Evolutionary conservation across 2,113 vertebrate genomes (phyloP), one percentile per base, ranked within the genome.

Genomic region (Protobothrops flavoviridis): DNA sequence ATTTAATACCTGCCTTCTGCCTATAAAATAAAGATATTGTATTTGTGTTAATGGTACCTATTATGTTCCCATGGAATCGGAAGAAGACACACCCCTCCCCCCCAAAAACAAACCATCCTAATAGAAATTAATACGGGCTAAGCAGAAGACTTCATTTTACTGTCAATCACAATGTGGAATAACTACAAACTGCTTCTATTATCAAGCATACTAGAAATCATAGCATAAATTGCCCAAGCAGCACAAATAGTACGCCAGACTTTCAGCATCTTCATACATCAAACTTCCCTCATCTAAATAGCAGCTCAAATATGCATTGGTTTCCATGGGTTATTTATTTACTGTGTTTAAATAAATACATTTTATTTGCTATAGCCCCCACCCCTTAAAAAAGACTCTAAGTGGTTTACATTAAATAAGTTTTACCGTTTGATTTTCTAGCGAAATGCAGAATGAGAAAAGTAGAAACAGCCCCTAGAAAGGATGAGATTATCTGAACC

Each of bases 61-160:
- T 93, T 90, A 24, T 0, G 74, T 93, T 93, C 92, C 92, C 92
- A 90, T 90, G 45, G 92, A 93, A 93, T 90, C 21, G 5, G 21
- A 93, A 81, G 92, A 17, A 33, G 12, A 13, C 29, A 90, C 61
- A 26, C 6, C 4, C 5, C 5, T 0, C 2, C 29, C n/a, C 5
- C 13, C 13, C 2, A 5, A 81, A 50, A 8, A 39, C 17, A 74
- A 74, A 74, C 69, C 69, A 81, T 20, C 69, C 15, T 20, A 39
- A 81, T 20, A 81, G 52, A 90, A 90, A 93, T 61, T 90, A 85
- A 90, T 90, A 90, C 87, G 45, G 61, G 8, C n/a, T 21, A 90
- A 56, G 23, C 15, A 26, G 56, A 87, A 87, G 23, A 53, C 45
- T 93, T 90, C 53, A 85, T 24, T 92, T 39, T 89, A 90, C 45